Conservation (phyloP, 2,113 vertebrate species). For the Syrrhaptes paradoxus region DNA sequence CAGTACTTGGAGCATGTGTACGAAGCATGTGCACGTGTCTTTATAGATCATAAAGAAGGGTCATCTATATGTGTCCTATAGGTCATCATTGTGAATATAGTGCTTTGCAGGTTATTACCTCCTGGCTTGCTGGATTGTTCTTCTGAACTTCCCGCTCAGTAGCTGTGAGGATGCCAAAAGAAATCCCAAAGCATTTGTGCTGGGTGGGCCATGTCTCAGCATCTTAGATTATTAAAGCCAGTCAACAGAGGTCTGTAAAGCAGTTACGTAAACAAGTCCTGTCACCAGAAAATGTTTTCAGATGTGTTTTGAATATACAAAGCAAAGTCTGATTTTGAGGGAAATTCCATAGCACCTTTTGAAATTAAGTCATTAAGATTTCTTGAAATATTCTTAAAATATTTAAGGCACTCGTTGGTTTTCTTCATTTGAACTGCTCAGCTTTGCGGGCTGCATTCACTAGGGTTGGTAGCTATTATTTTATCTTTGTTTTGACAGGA, state of each 20-base stretch:
- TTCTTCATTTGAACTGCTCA: background rate
- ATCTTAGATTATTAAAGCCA: background rate
- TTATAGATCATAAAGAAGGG: background rate
- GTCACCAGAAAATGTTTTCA: background rate
- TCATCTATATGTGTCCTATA: rapidly evolving
- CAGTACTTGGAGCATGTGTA: background rate
- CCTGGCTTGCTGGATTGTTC: background rate
- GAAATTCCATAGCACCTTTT: background rate
- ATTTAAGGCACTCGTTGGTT: background rate
- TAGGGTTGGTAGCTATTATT: background rate
- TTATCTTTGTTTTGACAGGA: conserved; percentile 78
- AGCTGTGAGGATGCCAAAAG: background rate
- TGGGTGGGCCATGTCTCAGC: background rate
- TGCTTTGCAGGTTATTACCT: background rate
- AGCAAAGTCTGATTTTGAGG: background rate
- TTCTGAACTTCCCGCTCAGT: background rate
- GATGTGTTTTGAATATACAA: background rate
- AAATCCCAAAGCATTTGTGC: background rate
- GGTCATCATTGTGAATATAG: background rate
- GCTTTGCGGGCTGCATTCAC: background rate
- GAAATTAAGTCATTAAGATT: background rate
- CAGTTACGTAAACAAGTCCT: background rate
- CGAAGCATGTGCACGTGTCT: background rate
- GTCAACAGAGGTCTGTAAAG: background rate
- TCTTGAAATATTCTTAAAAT: background rate